Evolutionary conservation across 2,888 invertebrate genomes (phyloP), one percentile per base, ranked within the genome.

Genomic region (Mythimna loreyi): DNA sequence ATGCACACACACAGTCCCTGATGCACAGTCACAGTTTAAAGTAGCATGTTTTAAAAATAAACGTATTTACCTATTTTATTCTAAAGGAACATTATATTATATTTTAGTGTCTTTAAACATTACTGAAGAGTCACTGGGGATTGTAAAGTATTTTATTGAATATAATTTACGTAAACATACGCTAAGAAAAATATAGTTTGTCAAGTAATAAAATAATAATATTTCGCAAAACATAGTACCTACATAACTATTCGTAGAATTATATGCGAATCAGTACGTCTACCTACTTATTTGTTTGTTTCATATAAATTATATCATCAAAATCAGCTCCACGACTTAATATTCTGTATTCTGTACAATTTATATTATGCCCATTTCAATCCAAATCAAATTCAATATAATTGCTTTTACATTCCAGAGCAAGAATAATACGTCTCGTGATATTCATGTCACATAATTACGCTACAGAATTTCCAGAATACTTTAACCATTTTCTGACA

Each of bases 371-470:
- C 13, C 1, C 25, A 61, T 67, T 72, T 30, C 13, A 75, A 60
- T 56, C 11, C 49, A 61, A 59, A 58, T 57, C 25, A 28, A 30
- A 58, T 55, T 61, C 45, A 30, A 45, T 50, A 36, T 59, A 65
- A 78, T 65, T 65, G 55, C 55, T 68, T 72, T 65, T 43, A 60
- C 50, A 60, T 53, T 69, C 52, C n/a, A 36, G 47, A 63, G 52
- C 11, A 52, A 49, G 19, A 71, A 76, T 36, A 57, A 64, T 58
- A 36, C n/a, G 49, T 47, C 13, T 6, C 43, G 28, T 47, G 43
- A 43, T 52, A 59, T 60, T 47, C 58, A 76, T 49, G 8, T 66
- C 21, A 49, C 23, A 45, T 50, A 45, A 71, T 56, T 11, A 40
- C 50, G 49, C 25, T 28, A 23, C 21, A 23, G n/a, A 60, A 70